Evolutionary conservation across 2,888 invertebrate genomes (phyloP).

Genomic region (Stramonita haemastoma): DNA sequence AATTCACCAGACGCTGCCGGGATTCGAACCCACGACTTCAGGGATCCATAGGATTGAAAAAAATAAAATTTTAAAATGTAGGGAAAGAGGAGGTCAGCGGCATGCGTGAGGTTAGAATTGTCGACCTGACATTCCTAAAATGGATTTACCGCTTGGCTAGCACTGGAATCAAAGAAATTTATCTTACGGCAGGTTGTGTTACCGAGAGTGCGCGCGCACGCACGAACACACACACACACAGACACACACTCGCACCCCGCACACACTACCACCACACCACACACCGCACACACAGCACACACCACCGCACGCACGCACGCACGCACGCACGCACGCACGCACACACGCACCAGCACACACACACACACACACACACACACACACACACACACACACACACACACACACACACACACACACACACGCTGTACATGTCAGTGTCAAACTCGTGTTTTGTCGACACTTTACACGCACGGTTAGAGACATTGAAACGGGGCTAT

Average conservation of each 20-base stretch:
- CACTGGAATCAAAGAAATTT: too few species aligned
- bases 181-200: too few species aligned
- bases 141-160: too few species aligned
- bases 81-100: too few species aligned
- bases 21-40: too few species aligned
- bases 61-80: too few species aligned
- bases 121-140: too few species aligned
- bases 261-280: neutral
- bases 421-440: neutral
- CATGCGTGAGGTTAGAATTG: too few species aligned
- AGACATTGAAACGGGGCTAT: too few species aligned
- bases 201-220: neutral
- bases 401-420: slow-evolving; percentile 2
- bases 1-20: too few species aligned
- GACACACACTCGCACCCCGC: neutral
- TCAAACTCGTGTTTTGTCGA: neutral
- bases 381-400: slow-evolving; percentile 30
- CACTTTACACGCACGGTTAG: too few species aligned
- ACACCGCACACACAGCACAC: neutral
- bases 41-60: too few species aligned
- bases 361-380: slow-evolving; percentile 27
- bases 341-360: slow-evolving; percentile 7
- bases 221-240: neutral
- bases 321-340: neutral
- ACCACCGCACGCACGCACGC: neutral